Evolutionary conservation across 1,140 invertebrate genomes (phyloP), one percentile per base, ranked within the genome.

Genomic region (Mylabris phalerata): DNA sequence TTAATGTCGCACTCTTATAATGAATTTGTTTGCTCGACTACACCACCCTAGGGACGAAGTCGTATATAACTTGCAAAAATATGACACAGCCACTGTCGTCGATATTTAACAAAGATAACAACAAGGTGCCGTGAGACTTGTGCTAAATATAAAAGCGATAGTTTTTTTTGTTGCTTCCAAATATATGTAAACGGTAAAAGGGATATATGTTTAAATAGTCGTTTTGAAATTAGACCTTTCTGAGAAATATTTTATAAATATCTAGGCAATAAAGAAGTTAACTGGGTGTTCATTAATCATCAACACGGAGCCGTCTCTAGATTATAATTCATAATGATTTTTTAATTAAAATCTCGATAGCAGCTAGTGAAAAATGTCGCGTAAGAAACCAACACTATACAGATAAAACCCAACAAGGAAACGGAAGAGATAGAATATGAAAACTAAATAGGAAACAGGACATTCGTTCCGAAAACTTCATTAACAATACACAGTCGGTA

Each of bases 321-420:
- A 61, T 65, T 60, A 65, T 65, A 67, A 67, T 67, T 67, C 63
- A 65, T 67, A 67, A 67, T 63, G 66, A 67, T 64, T 65, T 65
- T 67, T 67, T 67, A 67, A 67, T 67, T 67, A 67, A 65, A 64
- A 45, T 48, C 48, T 45, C 47, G 63, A 67, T 67, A 67, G 61
- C 32, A 55, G 42, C 59, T 49, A 60, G 59, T 67, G 66, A 67
- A 65, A 67, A 67, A 67, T 67, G 63, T 52, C 48, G 5, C 63
- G 54, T 61, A 65, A 61, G 63, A 59, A 65, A 63, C 57, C 59
- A 65, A 63, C 63, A 63, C 58, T 56, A 67, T 63, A 67, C 62
- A 67, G 62, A 59, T 51, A 43, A 50, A 50, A 59, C 49, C 49
- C 50, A 54, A 44, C 41, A 46, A 39, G 46, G 52, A 55, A 55